Conservation (phyloP, 64 coral and sea anemone genomes). For the Cladopsammia gracilis region DNA sequence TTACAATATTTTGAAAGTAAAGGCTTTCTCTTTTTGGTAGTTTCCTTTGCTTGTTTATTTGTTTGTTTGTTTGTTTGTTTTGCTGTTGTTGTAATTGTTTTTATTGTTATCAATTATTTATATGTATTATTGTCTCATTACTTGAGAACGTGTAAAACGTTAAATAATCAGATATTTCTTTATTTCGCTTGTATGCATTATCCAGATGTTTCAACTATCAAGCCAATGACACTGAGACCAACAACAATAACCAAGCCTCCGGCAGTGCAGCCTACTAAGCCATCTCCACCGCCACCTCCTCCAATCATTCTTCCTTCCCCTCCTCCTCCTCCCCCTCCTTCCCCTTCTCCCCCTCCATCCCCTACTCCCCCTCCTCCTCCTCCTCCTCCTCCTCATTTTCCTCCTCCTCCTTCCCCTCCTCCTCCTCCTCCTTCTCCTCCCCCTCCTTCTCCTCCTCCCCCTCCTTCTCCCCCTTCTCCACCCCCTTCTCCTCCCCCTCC, state of each 20-base stretch:
- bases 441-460: neutral
- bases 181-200: no score
- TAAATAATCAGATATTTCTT: neutral
- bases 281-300: neutral
- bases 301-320: neutral
- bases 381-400: neutral
- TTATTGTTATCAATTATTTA: no score
- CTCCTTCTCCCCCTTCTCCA: neutral
- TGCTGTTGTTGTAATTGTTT: no score
- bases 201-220: constrained; percentile 17
- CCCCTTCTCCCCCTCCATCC: neutral
- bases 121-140: no score
- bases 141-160: no score
- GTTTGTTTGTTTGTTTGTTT: no score
- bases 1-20: no score
- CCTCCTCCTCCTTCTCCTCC: neutral
- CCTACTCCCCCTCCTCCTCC: neutral
- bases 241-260: neutral
- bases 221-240: neutral
- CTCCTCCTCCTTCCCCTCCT: neutral
- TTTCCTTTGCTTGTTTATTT: no score
- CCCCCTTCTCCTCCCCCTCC: neutral
- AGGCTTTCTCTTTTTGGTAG: no score
- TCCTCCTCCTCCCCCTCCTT: neutral
- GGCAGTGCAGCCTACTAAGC: neutral